Conservation (phyloP, 2,888 invertebrate species). For the Epirrita christyi region DNA sequence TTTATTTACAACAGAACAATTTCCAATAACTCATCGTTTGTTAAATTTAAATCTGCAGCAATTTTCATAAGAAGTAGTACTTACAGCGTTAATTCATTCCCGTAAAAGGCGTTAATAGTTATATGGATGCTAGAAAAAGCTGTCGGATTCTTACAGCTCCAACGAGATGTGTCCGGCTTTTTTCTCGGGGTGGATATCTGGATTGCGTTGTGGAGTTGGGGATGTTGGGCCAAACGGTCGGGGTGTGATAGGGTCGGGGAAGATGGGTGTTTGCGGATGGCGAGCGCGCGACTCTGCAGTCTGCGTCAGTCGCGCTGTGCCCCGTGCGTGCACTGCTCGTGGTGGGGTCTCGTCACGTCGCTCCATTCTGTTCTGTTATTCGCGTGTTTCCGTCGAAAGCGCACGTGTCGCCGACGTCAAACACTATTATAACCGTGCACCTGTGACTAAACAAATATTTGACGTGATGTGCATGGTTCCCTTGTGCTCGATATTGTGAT, state of each 20-base stretch:
- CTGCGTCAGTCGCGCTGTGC: conserved; percentile 75
- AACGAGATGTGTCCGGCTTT: conserved; percentile 50
- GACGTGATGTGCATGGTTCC: conserved; percentile 75
- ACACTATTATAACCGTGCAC: conserved; percentile 67
- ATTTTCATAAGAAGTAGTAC: conserved; percentile 60
- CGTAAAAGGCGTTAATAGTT: conserved; percentile 78
- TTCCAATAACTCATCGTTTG: conserved; percentile 1
- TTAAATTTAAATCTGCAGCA: conserved; percentile 20
- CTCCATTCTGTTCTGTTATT: conserved; percentile 61
- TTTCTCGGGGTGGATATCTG: conserved; percentile 54
- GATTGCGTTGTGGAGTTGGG: conserved; percentile 51
- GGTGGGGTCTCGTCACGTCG: conserved; percentile 57
- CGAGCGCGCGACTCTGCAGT: conserved; percentile 41
- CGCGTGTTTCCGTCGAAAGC: conserved; percentile 74
- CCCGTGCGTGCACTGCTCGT: conserved; percentile 74
- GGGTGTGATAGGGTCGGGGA: conserved; percentile 46
- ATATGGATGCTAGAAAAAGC: conserved; percentile 68
- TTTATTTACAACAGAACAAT: conserved; percentile 27
- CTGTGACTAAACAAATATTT: conserved; percentile 77
- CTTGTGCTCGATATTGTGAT: conserved; percentile 63
- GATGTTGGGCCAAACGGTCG: conserved; percentile 53
- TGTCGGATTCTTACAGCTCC: conserved; percentile 57
- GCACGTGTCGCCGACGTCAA: conserved; percentile 74
- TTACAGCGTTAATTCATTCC: conserved; percentile 63
- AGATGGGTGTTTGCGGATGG: conserved; percentile 32